Base-by-base conservation (phyloP, 2,888 invertebrate species). In the Neoitamus cyanurus region DNA sequence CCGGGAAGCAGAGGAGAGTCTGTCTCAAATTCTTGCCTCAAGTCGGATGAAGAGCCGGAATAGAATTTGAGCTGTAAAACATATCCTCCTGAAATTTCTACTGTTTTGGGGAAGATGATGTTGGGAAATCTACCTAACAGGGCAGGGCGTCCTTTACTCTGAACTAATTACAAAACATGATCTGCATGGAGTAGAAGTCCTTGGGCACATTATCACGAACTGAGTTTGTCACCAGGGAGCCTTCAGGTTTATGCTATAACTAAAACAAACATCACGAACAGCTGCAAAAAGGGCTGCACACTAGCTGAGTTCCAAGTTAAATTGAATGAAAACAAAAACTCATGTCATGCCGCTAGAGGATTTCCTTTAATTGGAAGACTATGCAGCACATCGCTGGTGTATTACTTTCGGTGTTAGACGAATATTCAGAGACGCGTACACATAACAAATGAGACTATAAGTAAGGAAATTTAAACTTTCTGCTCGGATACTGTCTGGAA, bases 261-360 rank as follows among this genome's bases (percentile, higher is more conserved):
- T 58, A 58, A 58, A 25, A 5, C 20, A 58, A 58, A 25, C 58
- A 58, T 20, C 58, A 25, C 58, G 58, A 25, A 58, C 58, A 20
- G 58, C 58, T 58, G 58, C 58, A 58, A 58, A 58, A 58, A 58
- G 58, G 58, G 58, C 20, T 58, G 58, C 25, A 58, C 3, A 34
- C 34, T 34, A 34, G 34, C 7, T 34, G 34, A 34, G 58, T 20
- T 58, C 58, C 9, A 58, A 58, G 58, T 58, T 58, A 58, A 58
- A 58, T 58, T 58, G 58, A 58, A 58, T 58, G 58, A 58, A 58
- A 58, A 58, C 58, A 58, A 58, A 58, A 58, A 58, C 58, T 20
- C 20, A 20, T 15, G 25, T 58, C 58, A 25, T 25, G 25, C 9
- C 9, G 58, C 7, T 58, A 9, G 20, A 58, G 58, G 58, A 34